Base-by-base conservation (phyloP, 92 coral and sea anemone species). In the Parazoanthus darwini region DNA sequence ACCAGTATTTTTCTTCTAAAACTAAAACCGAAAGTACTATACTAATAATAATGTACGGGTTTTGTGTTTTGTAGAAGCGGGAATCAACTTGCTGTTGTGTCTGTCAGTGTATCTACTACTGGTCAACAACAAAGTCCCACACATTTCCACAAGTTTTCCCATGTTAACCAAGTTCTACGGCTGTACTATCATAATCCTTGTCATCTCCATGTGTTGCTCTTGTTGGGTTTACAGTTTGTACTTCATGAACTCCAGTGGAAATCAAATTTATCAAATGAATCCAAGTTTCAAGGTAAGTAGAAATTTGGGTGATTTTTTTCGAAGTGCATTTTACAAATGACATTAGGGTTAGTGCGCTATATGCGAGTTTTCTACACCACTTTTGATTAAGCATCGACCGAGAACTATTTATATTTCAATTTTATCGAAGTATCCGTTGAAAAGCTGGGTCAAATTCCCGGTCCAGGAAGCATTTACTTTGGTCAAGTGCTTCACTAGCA, bases 81-180 rank as follows among this genome's bases (percentile, higher is more conserved):
- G 98, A 37, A 94, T 96, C 82, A 96, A 96, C 91, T 88, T 96
- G 46, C 88, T 96, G 36, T 86, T 96, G 85, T 93, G 98, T 84
- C 92, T 96, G 39, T 91, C 98, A 20, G 98, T 96, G 56, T 96
- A 96, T 85, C 91, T 96, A 9, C 91, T 95, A 73, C 90, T 96
- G 88, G 91, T 96, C 33, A 96, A 96, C 86, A 88, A 94, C 46
- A 96, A 96, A 82, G 93, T 96, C 96, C 98, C 98, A 1, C 90
- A 86, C 70, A 91, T 94, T n/a, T 96, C 98, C 35, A 94, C 92
- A 80, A 90, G 94, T 22, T 96, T 94, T 51, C 98, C 98, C 0
- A 94, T 96, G 79, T 86, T 96, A 68, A 93, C 98, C 79, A 95
- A 96, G 91, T 96, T 96, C 88, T 96, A 93, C 86, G 98, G 94